Evolutionary conservation across 2,888 invertebrate genomes (phyloP).

Genomic region (Deilephila porcellus): DNA sequence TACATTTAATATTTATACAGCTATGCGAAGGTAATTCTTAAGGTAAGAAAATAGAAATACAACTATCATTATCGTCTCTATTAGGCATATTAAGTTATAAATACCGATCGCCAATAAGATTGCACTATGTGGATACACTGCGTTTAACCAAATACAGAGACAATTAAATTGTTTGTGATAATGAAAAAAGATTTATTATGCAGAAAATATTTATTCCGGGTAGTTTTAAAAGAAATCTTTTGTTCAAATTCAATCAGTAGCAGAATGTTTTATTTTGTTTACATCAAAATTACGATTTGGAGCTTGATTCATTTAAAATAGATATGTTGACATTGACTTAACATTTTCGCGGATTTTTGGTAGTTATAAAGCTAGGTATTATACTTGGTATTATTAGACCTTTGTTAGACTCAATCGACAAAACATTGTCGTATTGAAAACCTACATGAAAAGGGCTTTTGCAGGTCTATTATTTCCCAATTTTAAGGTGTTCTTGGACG

Average conservation of each 20-base stretch:
- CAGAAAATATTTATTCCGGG: neutral
- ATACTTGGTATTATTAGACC: no score
- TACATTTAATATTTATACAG: neutral
- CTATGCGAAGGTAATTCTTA: neutral
- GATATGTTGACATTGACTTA: no score
- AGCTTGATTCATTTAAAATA: no score
- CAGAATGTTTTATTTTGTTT: no score
- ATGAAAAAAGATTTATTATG: neutral
- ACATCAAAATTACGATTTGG: no score
- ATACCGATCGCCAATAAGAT: neutral
- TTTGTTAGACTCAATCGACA: no score
- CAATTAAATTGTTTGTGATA: neutral
- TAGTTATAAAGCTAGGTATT: no score
- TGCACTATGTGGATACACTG: neutral
- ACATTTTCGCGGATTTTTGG: no score
- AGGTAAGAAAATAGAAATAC: constrained; percentile 21
- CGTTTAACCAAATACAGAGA: constrained; percentile 18
- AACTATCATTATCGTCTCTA: constrained; percentile 17
- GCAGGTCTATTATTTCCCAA: no score
- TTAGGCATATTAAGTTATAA: constrained; percentile 23
- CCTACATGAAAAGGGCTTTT: no score
- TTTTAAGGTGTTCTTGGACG: no score
- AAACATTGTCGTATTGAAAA: no score
- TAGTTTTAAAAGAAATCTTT: neutral
- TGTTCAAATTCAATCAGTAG: neutral